A percentile compares a stretch with the other conserved stretches of the same genome.
phyloP scores from a whole-genome alignment of 2,888 invertebrate species.

The Protodeltote pygarga region DNA sequence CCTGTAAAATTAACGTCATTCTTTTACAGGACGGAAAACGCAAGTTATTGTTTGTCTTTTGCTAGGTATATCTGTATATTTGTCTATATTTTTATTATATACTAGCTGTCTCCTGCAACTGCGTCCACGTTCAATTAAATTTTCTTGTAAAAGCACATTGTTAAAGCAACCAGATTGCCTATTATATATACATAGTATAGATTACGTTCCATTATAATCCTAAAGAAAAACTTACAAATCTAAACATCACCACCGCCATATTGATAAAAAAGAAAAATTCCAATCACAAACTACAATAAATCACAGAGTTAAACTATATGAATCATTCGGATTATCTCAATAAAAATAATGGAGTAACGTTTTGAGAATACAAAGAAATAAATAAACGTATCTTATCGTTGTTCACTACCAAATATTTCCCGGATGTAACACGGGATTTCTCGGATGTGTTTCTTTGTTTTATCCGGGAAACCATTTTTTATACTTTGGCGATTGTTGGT shows the following conservation, averaged over 20 bases:
- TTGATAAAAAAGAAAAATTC: slow-evolving; percentile 56
- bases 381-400: slow-evolving; percentile 58
- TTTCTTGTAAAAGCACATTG: too few relatives aligned
- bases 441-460: slow-evolving; percentile 32
- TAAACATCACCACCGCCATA: slow-evolving; percentile 27
- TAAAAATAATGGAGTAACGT: slow-evolving; percentile 64
- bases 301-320: slow-evolving; percentile 65
- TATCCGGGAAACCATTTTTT: slow-evolving; percentile 36
- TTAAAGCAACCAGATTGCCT: too few relatives aligned
- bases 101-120: too few relatives aligned
- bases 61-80: too few relatives aligned
- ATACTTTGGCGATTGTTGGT: slow-evolving; percentile 21
- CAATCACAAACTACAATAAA: slow-evolving; percentile 68
- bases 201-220: neutral
- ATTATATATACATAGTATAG: too few relatives aligned
- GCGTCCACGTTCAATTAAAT: too few relatives aligned
- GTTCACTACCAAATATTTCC: too few relatives aligned
- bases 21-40: too few relatives aligned
- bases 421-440: too few relatives aligned
- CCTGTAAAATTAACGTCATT: too few relatives aligned
- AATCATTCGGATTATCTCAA: slow-evolving; percentile 73
- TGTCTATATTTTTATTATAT: too few relatives aligned
- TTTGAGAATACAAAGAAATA: slow-evolving; percentile 61
- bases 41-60: too few relatives aligned
- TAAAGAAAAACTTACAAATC: slow-evolving; percentile 1